Conservation (phyloP, 2,888 invertebrate species). For the Rhamnusium bicolor region DNA sequence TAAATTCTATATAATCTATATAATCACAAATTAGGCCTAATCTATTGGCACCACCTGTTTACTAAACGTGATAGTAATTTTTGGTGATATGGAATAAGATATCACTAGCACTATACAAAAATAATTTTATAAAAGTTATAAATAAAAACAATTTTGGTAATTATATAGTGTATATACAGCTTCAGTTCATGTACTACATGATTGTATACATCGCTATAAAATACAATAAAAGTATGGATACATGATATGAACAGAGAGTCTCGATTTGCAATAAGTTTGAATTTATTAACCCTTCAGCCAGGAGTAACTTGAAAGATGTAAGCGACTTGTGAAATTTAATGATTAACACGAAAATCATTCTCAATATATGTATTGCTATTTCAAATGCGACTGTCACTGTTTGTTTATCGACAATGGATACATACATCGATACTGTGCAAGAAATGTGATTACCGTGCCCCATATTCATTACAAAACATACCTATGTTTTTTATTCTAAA, state of each 20-base stretch:
- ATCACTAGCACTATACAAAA: slow-evolving; percentile 22
- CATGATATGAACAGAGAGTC: not conserved
- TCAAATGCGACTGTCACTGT: too few species aligned
- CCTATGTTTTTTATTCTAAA: too few species aligned
- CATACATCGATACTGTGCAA: too few species aligned
- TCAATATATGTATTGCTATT: too few species aligned
- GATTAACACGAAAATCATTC: too few species aligned
- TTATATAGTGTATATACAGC: slow-evolving; percentile 32
- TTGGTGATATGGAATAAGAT: slow-evolving; percentile 17
- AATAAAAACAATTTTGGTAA: slow-evolving; percentile 25
- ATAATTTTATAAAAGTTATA: slow-evolving; percentile 20
- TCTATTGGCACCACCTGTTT: slow-evolving; percentile 20
- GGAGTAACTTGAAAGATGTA: too few species aligned
- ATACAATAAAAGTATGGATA: not conserved
- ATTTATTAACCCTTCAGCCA: not conserved
- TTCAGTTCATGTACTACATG: slow-evolving; percentile 28
- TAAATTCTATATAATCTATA: slow-evolving; percentile 22
- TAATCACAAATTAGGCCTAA: slow-evolving; percentile 38
- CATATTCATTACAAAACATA: too few species aligned
- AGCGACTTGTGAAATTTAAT: too few species aligned
- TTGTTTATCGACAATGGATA: too few species aligned
- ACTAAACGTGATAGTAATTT: slow-evolving; percentile 20
- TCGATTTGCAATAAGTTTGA: slow-evolving; percentile 3
- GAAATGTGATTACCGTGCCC: too few species aligned
- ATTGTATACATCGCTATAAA: slow-evolving; percentile 35